These are phyloP conservation scores for Ploceus nigricollis DNA, from an alignment of 2,113 vertebrate genomes.

Conservation along the genomic window DNA sequence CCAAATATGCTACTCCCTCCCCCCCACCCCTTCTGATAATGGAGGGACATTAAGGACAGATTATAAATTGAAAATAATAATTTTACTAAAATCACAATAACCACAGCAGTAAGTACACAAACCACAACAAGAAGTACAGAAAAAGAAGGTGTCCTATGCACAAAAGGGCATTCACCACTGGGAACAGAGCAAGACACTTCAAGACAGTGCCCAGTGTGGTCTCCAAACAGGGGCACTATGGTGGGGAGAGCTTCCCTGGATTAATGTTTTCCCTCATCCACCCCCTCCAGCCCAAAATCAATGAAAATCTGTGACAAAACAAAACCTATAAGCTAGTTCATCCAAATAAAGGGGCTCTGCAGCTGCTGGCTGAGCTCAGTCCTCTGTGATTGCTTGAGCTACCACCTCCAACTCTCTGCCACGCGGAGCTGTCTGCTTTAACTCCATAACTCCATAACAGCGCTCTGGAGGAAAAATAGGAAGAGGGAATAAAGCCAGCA, in stretches of 20 bases:
- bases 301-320: not conserved
- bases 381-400: not conserved
- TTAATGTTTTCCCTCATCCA: fast-evolving
- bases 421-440: fast-evolving
- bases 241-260: not conserved
- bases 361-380: not conserved
- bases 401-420: not conserved
- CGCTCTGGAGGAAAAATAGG: too few relatives aligned
- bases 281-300: not conserved
- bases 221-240: not conserved
- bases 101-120: not conserved
- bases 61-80: not conserved
- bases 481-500: not conserved
- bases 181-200: not conserved
- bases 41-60: not conserved
- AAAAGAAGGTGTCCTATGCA: not conserved
- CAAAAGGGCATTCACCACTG: not conserved
- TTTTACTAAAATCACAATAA: not conserved
- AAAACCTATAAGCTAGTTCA: not conserved
- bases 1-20: not conserved
- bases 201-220: too few relatives aligned
- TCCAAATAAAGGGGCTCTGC: not conserved
- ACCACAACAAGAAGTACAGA: not conserved
- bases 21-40: fast-evolving
- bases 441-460: fast-evolving